phyloP scores from a whole-genome alignment of 37 sponge, comb jelly and placozoan genomes.

The Axinella damicornis region DNA sequence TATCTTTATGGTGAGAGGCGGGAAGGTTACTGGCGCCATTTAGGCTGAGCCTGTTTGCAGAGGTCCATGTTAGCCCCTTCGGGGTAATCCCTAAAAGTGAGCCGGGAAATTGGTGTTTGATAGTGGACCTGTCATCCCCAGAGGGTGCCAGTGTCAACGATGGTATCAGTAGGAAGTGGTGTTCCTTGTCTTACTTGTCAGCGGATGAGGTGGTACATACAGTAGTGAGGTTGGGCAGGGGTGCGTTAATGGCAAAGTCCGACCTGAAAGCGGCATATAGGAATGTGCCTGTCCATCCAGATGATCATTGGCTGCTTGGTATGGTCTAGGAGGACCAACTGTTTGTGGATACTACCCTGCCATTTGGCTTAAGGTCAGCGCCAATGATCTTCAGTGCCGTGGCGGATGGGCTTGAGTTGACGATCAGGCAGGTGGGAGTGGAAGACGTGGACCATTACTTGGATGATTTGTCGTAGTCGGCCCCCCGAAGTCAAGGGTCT shows the following conservation, averaged over 20 bases:
- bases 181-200: conserved; percentile 14
- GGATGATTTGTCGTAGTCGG: conserved; percentile 2
- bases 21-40: conserved; percentile 10
- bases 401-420: too few species aligned
- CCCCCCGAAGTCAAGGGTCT: not conserved
- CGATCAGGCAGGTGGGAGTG: too few species aligned
- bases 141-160: conserved; percentile 12
- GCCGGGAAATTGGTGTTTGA: too few species aligned
- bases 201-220: not conserved
- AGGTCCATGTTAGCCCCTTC: conserved; percentile 3
- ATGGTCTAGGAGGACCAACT: not conserved
- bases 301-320: conserved; percentile 25
- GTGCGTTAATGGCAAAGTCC: too few species aligned
- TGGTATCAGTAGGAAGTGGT: conserved; percentile 9
- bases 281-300: conserved; percentile 48
- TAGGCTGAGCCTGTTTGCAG: not conserved
- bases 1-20: not conserved
- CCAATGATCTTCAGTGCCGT: too few species aligned
- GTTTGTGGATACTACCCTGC: not conserved
- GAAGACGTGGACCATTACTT: too few species aligned
- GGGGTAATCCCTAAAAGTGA: too few species aligned
- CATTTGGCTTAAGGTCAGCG: too few species aligned
- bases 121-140: too few species aligned
- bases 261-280: too few species aligned
- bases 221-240: not conserved